A percentile compares a stretch with the other conserved stretches of the same genome.
These are phyloP conservation scores for Embidobia sp. DNA, from an alignment of 2,888 invertebrate genomes.

Conservation along the genomic window DNA sequence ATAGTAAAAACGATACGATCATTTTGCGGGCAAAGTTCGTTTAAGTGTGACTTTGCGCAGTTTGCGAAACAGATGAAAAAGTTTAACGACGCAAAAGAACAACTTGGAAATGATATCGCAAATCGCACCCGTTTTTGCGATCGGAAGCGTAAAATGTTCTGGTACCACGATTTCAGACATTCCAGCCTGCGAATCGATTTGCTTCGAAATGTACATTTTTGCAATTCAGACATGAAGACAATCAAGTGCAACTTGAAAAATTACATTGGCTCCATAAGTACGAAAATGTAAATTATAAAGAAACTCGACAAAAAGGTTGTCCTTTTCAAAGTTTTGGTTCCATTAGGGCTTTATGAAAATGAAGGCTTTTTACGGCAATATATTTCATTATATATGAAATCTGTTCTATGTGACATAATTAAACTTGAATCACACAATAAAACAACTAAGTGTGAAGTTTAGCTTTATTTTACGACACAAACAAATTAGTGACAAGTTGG, in stretches of 20 bases:
- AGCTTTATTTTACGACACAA: conserved; percentile 23
- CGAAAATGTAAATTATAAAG: conserved; percentile 32
- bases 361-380: conserved; percentile 9
- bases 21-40: conserved; percentile 52
- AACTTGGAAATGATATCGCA: conserved; percentile 51
- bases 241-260: conserved; percentile 20
- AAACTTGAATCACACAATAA: conserved; percentile 26
- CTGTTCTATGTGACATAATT: conserved; percentile 21
- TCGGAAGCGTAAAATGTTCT: conserved; percentile 17
- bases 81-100: conserved; percentile 76
- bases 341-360: conserved; percentile 10
- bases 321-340: conserved; percentile 16
- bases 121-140: conserved; percentile 11
- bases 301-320: conserved; percentile 1
- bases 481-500: conserved; percentile 36
- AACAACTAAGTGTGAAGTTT: conserved; percentile 23
- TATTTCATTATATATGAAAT: conserved; percentile 38
- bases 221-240: background rate
- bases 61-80: conserved; percentile 78
- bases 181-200: conserved; percentile 18
- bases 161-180: background rate
- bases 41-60: conserved; percentile 48
- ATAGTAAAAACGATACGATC: conserved; percentile 43
- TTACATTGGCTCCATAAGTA: conserved; percentile 27
- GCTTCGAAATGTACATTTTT: conserved; percentile 12